phyloP scores from a whole-genome alignment of 2,113 vertebrate genomes.

The Lethenteron camtschaticum region DNA sequence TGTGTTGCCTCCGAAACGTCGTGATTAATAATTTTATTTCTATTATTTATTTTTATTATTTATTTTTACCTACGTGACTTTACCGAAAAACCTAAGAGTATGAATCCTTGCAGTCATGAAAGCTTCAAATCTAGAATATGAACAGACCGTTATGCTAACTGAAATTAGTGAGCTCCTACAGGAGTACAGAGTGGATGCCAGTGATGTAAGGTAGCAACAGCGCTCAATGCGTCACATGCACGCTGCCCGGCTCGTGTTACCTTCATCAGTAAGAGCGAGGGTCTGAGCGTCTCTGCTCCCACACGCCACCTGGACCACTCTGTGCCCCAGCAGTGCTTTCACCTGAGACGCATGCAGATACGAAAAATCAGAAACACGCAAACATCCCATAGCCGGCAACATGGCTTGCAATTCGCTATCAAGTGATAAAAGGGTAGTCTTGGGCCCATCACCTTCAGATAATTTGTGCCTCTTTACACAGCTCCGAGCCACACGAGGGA shows the following conservation, averaged over 20 bases:
- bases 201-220: no score
- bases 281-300: constrained; percentile 92
- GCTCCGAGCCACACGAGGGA: neutral
- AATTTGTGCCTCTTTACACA: neutral
- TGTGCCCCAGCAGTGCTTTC: constrained; percentile 77
- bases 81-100: no score
- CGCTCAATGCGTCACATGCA: no score
- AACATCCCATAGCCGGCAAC: neutral
- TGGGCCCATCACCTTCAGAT: neutral
- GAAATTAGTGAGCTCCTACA: no score
- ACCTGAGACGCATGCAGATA: constrained; percentile 28
- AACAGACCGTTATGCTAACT: no score
- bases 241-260: constrained; percentile 18
- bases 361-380: neutral
- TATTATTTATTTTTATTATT: no score
- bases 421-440: neutral
- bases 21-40: no score
- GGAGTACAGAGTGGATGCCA: no score
- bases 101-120: no score
- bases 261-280: constrained; percentile 82
- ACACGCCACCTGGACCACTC: constrained; percentile 88
- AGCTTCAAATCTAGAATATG: no score
- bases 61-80: no score
- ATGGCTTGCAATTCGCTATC: neutral
- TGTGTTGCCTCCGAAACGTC: no score